Evolutionary conservation across 2,113 vertebrate genomes (phyloP).

Genomic region (Alectura lathami): DNA sequence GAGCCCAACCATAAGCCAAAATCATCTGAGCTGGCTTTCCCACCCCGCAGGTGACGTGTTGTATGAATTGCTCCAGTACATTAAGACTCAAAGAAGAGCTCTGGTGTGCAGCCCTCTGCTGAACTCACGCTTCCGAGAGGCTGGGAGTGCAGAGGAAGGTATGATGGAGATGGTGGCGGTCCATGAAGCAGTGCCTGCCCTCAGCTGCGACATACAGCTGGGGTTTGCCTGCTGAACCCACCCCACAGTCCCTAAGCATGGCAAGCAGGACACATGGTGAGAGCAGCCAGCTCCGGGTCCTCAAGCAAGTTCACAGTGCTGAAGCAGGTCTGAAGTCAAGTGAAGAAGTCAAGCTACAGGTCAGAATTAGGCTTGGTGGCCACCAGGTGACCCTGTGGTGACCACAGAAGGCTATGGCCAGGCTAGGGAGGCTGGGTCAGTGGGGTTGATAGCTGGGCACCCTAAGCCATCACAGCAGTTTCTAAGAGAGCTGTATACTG

Average conservation of each 20-base stretch:
- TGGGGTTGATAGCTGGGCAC: neutral
- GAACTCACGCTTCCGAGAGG: slow-evolving; percentile 23
- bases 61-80: slow-evolving; percentile 89
- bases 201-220: neutral
- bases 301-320: neutral
- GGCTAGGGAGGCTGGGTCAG: neutral
- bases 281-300: neutral
- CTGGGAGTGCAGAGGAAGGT: slow-evolving; percentile 40
- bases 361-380: neutral
- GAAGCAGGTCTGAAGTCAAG: neutral
- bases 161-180: neutral
- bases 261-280: neutral
- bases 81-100: slow-evolving; percentile 83
- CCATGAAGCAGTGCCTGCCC: neutral
- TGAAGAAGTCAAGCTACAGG: too few species aligned
- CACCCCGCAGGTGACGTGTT: slow-evolving; percentile 85
- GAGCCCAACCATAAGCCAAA: rapidly evolving
- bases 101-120: slow-evolving; percentile 67
- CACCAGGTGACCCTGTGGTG: neutral
- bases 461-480: neutral
- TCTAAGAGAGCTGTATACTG: neutral
- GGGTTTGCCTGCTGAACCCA: neutral
- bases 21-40: neutral
- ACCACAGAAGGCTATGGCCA: neutral
- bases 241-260: neutral